Evolutionary conservation across 1,140 invertebrate genomes (phyloP).

Genomic region (Colletes latitarsis): DNA sequence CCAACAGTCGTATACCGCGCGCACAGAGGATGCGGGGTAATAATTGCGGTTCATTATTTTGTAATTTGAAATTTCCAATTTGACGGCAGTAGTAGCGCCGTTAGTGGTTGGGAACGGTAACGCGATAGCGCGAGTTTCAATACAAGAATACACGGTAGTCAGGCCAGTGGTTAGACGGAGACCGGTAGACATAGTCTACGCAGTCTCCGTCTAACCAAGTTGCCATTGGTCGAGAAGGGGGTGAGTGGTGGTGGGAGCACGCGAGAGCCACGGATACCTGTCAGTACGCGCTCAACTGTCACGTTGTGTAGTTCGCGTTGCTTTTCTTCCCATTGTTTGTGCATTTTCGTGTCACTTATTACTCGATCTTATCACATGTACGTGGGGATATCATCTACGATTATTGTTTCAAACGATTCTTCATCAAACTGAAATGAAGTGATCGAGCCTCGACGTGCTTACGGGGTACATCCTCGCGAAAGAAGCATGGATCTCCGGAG

Average conservation of each 20-base stretch:
- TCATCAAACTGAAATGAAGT: constrained; percentile 23
- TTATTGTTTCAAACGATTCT: neutral
- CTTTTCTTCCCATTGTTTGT: neutral
- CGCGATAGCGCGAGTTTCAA: neutral
- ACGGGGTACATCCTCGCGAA: neutral
- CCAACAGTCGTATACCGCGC: neutral
- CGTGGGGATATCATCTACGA: neutral
- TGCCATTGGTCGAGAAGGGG: constrained; percentile 8
- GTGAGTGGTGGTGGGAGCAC: constrained; percentile 21
- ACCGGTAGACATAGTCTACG: neutral
- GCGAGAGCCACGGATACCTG: constrained; percentile 8
- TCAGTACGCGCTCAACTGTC: constrained; percentile 39
- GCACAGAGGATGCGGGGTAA: neutral
- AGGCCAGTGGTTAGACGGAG: neutral
- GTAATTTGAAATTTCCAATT: constrained; percentile 18
- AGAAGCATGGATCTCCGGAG: constrained; percentile 32
- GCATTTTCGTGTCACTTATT: neutral
- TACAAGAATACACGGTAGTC: constrained; percentile 5
- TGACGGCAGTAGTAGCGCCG: neutral
- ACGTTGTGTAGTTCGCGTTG: neutral
- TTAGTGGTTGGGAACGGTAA: neutral
- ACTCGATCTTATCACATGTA: constrained; percentile 17
- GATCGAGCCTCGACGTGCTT: constrained; percentile 6
- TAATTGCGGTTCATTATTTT: constrained; percentile 12
- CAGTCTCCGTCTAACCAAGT: too few relatives aligned